Percentiles rank a stretch among this genome's conserved stretches.
These are phyloP conservation scores for Cartodere bifasciata DNA, from an alignment of 2,888 invertebrate genomes.

Conservation along the genomic window DNA sequence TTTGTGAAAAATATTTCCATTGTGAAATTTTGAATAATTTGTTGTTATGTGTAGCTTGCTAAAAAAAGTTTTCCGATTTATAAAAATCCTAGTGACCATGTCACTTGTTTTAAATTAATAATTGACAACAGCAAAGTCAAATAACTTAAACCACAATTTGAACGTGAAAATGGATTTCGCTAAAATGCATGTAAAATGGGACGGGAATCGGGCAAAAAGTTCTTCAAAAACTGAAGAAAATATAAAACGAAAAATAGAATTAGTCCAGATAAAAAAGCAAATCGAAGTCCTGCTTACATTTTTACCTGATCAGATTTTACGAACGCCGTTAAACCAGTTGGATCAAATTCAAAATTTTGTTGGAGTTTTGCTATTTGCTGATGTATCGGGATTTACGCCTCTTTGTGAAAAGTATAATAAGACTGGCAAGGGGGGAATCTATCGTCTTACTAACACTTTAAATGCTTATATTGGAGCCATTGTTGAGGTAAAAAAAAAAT, in stretches of 20 bases:
- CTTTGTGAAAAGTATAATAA: conserved; percentile 48
- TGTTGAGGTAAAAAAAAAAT: conserved; percentile 45
- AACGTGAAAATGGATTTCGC: too few species aligned
- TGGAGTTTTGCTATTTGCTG: conserved; percentile 41
- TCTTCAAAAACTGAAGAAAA: too few species aligned
- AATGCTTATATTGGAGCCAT: conserved; percentile 51
- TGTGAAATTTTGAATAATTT: too few species aligned
- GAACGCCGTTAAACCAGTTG: conserved; percentile 36
- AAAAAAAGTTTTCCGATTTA: too few species aligned
- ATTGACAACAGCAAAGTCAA: too few species aligned
- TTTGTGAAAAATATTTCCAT: too few species aligned
- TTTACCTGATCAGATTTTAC: conserved; percentile 43
- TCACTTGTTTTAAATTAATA: too few species aligned
- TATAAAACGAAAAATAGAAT: conserved; percentile 40
- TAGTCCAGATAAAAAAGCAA: conserved; percentile 37
- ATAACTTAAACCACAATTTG: too few species aligned
- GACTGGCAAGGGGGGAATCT: conserved; percentile 50
- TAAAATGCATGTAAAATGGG: too few species aligned
- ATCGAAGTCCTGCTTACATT: conserved; percentile 41
- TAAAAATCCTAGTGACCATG: too few species aligned
- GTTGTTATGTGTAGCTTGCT: too few species aligned
- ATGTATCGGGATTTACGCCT: conserved; percentile 40
- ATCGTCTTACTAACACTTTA: conserved; percentile 46
- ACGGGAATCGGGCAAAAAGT: too few species aligned
- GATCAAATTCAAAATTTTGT: conserved; percentile 36